Evolutionary conservation across 2,888 invertebrate species (phyloP).

Genomic region (Trissolcus japonicus): DNA sequence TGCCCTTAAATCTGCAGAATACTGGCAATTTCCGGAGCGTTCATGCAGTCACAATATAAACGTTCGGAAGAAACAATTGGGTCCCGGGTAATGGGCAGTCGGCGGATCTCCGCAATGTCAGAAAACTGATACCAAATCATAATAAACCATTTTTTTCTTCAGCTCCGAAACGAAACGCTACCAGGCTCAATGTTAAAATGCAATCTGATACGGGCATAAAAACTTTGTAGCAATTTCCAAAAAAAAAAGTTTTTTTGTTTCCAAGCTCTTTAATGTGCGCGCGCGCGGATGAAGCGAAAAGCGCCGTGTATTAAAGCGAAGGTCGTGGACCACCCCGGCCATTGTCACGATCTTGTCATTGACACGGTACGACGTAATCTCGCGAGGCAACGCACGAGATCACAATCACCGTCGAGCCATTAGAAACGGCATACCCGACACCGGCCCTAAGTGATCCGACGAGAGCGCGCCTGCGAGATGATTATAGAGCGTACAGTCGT

Average conservation of each 20-base stretch:
- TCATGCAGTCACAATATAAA: constrained; percentile 21
- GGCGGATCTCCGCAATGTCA: neutral
- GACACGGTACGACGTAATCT: constrained; percentile 45
- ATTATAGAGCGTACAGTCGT: constrained; percentile 51
- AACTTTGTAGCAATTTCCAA: neutral
- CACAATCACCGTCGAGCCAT: constrained; percentile 45
- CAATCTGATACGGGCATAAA: neutral
- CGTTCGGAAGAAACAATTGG: neutral
- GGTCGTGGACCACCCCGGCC: constrained; percentile 32
- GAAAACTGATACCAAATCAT: neutral
- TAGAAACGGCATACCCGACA: constrained; percentile 45
- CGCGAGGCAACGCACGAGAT: constrained; percentile 43
- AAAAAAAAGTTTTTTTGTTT: neutral
- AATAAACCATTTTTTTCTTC: neutral
- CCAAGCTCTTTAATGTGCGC: neutral
- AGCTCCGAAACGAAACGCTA: neutral
- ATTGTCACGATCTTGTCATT: constrained; percentile 51
- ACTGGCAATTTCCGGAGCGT: constrained; percentile 48
- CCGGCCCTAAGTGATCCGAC: constrained; percentile 32
- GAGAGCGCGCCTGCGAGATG: constrained; percentile 49
- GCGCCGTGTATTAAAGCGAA: neutral
- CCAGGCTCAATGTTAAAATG: neutral
- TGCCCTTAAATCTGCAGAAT: constrained; percentile 23
- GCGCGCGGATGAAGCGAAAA: no score
- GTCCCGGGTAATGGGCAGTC: neutral